phyloP scores from a whole-genome alignment of 2,888 invertebrate genomes.

The Apodemia duryi region DNA sequence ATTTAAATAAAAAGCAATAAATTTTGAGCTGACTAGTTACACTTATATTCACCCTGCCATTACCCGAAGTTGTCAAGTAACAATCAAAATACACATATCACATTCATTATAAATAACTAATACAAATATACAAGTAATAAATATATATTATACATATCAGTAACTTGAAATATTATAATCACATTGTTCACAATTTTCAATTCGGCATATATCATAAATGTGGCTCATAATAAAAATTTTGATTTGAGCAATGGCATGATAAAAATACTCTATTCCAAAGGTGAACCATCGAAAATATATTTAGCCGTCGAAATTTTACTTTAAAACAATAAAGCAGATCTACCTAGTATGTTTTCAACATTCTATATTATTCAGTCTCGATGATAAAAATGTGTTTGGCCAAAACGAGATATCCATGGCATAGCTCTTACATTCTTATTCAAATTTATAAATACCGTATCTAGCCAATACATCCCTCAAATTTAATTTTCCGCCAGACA shows the following conservation, averaged over 20 bases:
- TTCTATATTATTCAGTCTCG: conserved; percentile 75
- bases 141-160: conserved; percentile 49
- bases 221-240: conserved; percentile 70
- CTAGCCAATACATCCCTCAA: conserved; percentile 50
- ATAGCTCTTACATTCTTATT: conserved; percentile 48
- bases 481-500: neutral
- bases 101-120: conserved; percentile 58
- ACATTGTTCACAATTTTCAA: conserved; percentile 58
- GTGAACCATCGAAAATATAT: conserved; percentile 75
- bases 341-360: conserved; percentile 65
- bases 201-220: conserved; percentile 62
- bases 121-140: conserved; percentile 42
- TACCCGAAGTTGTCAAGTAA: conserved; percentile 54
- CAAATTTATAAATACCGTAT: conserved; percentile 48
- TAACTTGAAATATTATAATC: conserved; percentile 60
- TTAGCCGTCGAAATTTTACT: conserved; percentile 59
- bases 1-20: neutral
- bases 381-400: conserved; percentile 75
- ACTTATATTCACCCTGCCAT: conserved; percentile 32
- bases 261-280: conserved; percentile 68
- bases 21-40: neutral
- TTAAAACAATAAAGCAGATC: conserved; percentile 75
- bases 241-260: conserved; percentile 72
- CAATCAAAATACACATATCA: conserved; percentile 57
- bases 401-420: conserved; percentile 69